Evolutionary conservation across 2,888 invertebrate species (phyloP), one percentile per base, ranked within the genome.

Genomic region (Ennomos fuscantarius): DNA sequence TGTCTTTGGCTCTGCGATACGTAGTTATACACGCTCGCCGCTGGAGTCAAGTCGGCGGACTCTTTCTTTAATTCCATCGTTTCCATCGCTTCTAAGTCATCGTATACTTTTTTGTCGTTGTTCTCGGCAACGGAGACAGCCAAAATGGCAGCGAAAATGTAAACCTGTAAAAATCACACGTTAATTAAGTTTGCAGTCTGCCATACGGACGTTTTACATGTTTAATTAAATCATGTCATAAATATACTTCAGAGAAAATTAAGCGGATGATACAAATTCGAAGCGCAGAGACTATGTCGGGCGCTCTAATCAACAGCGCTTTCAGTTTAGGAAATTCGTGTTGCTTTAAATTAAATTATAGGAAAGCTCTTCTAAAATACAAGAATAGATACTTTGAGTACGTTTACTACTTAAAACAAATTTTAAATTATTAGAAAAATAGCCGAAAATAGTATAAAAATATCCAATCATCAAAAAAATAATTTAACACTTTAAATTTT

Each of bases 101-200:
- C 84, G 34, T 80, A 52, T 11, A 64, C 41, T 43, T 79, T 58
- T 50, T 73, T 74, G 8, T 76, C 63, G 50, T 80, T 60, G 9
- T 55, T 82, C 61, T 82, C 82, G 48, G 85, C 89, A 54, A 81
- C 49, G 12, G 89, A 68, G 47, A 89, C 57, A 39, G 89, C 89
- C 77, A 89, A 70, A 53, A 85, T 64, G 69, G 81, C 78, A 46
- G 81, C 63, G 56, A 88, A 71, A 67, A 84, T 62, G 54, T 73
- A 78, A 41, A 87, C 59, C 91, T 91, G 85, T 39, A 72, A 74
- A 51, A 5, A 49, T 8, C 0, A 45, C 2, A 11, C 8, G 15
- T 12, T 40, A 33, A 32, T 48, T 48, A 13, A 8, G 5, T 10
- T 33, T 8, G 13, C 12, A 41, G 41, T 33, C 34, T 34, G 24